Evolutionary conservation across 1,140 invertebrate species (phyloP), one percentile per base, ranked within the genome.

Genomic region (Asobara japonica): DNA sequence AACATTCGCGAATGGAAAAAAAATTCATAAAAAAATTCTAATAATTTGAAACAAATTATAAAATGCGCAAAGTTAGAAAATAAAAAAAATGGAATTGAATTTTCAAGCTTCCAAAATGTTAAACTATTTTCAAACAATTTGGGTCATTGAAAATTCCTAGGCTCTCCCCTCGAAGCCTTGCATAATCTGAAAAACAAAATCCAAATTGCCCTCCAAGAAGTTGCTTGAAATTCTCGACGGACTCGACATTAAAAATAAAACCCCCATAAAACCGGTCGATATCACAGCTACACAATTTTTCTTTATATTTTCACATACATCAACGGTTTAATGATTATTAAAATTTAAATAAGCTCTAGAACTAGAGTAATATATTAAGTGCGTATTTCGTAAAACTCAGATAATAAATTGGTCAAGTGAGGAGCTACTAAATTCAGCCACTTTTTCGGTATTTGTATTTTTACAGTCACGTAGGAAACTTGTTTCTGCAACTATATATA

Each of bases 401-500:
- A 79, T 74, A 67, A 71, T 78, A 71, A 74, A 72, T 72, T 65
- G 68, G 69, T 71, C 74, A 73, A 76, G 38, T 72, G 71, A 67
- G 77, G 27, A 65, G 67, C 65, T 76, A 45, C 73, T 51, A 62
- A 60, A 38, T 33, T 30, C 36, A 18, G 45, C 71, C 29, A 45
- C 66, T 25, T 22, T 27, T 48, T 67, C 27, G n/a, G 16, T 48
- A n/a, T 66, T 66, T 22, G 11, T 18, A 11, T 74, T 36, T 64
- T 78, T 77, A 84, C 80, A 84, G 80, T 79, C 69, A 83, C 80
- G 78, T 83, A 80, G 81, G 81, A 84, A 83, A 83, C 79, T 74
- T n/a, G 79, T 82, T 80, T 85, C 80, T 84, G 77, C 81, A 82
- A 84, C 82, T n/a, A n/a, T n/a, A n/a, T n/a, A n/a, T n/a, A n/a